phyloP scores from a whole-genome alignment of 2,888 invertebrate species.

The Microctonus brassicae region DNA sequence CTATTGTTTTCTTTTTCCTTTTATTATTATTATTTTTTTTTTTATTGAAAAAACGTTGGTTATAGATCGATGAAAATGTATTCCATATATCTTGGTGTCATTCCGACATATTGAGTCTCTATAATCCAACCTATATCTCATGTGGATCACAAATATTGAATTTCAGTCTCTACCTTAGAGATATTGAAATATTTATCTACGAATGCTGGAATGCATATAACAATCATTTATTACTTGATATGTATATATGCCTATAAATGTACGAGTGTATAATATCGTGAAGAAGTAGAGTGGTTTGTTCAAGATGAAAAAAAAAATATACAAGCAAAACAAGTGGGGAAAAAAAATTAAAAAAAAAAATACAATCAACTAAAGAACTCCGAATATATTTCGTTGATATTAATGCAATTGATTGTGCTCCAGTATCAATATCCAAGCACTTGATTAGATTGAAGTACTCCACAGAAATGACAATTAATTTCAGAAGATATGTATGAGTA shows the following conservation, averaged over 20 bases:
- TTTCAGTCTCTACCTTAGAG: conserved; percentile 46
- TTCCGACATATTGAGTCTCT: conserved; percentile 55
- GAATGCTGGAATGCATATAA: conserved; percentile 6
- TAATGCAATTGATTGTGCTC: not conserved
- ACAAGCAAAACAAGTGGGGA: not conserved
- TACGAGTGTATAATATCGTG: not conserved
- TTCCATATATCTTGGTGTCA: conserved; percentile 39
- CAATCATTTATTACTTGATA: conserved; percentile 12
- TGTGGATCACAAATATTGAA: conserved; percentile 54
- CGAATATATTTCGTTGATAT: not conserved
- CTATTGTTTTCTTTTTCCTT: not conserved
- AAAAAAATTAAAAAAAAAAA: not conserved
- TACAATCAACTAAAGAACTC: not conserved
- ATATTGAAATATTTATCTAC: not conserved
- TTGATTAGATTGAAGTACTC: conserved; percentile 17
- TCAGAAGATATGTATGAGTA: not conserved
- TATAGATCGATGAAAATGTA: conserved; percentile 1
- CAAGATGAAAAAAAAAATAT: not conserved
- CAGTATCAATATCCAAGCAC: conserved; percentile 16
- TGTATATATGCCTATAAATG: conserved; percentile 2
- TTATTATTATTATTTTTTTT: no score
- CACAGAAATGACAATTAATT: conserved; percentile 15
- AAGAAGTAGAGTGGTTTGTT: not conserved
- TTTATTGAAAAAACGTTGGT: not conserved
- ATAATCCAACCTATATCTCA: conserved; percentile 47